Evolutionary conservation across 2,113 vertebrate genomes (phyloP).

Genomic region (Glaucomys volans): DNA sequence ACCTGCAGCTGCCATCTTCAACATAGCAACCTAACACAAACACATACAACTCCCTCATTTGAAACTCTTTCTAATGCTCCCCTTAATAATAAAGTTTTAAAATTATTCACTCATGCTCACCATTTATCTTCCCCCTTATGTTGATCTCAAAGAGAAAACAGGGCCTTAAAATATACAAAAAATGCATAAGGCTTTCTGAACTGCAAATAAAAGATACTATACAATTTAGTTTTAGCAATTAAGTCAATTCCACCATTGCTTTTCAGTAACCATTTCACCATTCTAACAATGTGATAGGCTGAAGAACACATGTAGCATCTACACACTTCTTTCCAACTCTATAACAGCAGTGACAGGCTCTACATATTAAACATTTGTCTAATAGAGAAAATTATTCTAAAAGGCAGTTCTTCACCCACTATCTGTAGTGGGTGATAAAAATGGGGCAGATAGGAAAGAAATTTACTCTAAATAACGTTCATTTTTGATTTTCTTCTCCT

Average conservation of each 20-base stretch:
- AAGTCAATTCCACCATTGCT: background rate
- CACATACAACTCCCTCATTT: background rate
- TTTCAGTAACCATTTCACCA: background rate
- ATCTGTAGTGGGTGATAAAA: constrained; percentile 32
- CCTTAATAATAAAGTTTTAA: background rate
- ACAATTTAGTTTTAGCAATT: constrained; percentile 20
- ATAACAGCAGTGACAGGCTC: background rate
- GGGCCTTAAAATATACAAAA: background rate
- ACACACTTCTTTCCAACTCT: background rate
- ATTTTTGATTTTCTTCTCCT: background rate
- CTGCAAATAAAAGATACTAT: background rate
- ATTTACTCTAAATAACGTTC: constrained; percentile 27
- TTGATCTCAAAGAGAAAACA: background rate
- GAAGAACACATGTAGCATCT: background rate
- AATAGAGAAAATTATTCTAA: constrained; percentile 45
- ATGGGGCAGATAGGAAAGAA: background rate
- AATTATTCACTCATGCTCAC: background rate
- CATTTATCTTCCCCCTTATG: background rate
- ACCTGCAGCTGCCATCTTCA: background rate
- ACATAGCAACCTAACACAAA: background rate
- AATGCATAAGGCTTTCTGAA: background rate
- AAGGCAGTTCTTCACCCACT: background rate
- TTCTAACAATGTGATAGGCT: background rate
- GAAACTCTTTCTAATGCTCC: background rate
- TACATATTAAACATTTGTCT: background rate